A percentile compares a stretch with the other conserved stretches of the same genome.
These are phyloP conservation scores for Erynnis tages DNA, from an alignment of 2,888 invertebrate genomes.

Conservation along the genomic window DNA sequence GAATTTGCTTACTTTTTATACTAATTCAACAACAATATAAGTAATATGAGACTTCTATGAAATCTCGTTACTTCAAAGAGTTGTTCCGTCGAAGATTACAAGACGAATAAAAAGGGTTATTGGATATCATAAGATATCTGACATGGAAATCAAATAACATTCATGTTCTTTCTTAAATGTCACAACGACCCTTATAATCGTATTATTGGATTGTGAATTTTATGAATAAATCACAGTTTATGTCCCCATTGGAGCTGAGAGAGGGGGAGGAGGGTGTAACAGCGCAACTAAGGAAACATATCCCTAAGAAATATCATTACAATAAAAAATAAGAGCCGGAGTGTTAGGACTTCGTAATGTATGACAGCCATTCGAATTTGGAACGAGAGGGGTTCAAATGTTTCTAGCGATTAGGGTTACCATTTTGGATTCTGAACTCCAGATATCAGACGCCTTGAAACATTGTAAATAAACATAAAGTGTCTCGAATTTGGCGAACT, in stretches of 20 bases:
- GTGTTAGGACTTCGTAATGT: conserved; percentile 9
- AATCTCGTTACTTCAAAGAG: not conserved
- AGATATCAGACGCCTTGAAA: no score
- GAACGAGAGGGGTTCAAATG: conserved; percentile 12
- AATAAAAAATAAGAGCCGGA: conserved; percentile 23
- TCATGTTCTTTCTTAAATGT: conserved; percentile 11
- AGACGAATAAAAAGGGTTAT: conserved; percentile 1
- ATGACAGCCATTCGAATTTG: conserved; percentile 15
- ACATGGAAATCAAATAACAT: conserved; percentile 13
- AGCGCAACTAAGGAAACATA: conserved; percentile 11
- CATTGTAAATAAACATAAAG: no score
- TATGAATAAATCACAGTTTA: conserved; percentile 21
- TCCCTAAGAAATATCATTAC: conserved; percentile 14
- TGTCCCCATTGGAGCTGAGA: conserved; percentile 6
- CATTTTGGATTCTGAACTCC: no score
- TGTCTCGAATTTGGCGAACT: no score
- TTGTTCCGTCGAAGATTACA: not conserved
- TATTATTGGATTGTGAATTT: conserved; percentile 23
- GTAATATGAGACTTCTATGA: no score
- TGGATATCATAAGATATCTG: conserved; percentile 1
- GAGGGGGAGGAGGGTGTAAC: not conserved
- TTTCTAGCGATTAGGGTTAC: conserved; percentile 9
- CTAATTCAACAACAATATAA: not conserved
- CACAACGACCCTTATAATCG: conserved; percentile 14
- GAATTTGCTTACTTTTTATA: no score